Evolutionary conservation across 37 sponge, comb jelly and placozoan species (phyloP).

Genomic region (Halichondria panicea): DNA sequence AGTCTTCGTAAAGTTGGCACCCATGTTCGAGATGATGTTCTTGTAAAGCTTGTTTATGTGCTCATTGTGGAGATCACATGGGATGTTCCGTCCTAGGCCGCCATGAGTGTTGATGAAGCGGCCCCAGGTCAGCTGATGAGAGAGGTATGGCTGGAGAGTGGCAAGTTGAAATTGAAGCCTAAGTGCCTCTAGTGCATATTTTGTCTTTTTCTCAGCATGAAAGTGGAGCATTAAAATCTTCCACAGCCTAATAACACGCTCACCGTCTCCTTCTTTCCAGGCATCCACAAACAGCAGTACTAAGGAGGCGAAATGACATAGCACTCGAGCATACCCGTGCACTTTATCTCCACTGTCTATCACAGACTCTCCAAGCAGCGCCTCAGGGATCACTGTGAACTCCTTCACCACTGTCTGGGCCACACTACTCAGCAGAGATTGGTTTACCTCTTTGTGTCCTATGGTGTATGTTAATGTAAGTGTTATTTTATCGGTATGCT

Average conservation of each 20-base stretch:
- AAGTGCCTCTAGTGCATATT: constrained; percentile 33
- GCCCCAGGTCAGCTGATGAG: constrained; percentile 46
- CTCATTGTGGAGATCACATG: constrained; percentile 34
- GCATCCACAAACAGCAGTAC: constrained; percentile 30
- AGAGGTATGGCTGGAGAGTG: constrained; percentile 9
- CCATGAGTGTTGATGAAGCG: constrained; percentile 48
- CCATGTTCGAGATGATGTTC: constrained; percentile 38
- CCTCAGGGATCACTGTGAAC: too few relatives aligned
- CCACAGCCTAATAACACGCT: constrained; percentile 43
- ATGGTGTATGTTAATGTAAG: too few relatives aligned
- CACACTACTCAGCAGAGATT: too few relatives aligned
- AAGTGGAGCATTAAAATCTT: constrained; percentile 38
- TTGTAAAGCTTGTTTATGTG: constrained; percentile 52
- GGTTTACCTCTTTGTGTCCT: too few relatives aligned
- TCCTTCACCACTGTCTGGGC: too few relatives aligned
- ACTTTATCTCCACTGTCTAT: constrained; percentile 17
- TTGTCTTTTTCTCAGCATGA: not conserved
- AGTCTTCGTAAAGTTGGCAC: constrained; percentile 26
- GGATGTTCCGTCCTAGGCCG: constrained; percentile 41
- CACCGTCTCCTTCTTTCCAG: constrained; percentile 56
- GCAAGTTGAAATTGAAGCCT: constrained; percentile 14
- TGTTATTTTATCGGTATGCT: too few relatives aligned
- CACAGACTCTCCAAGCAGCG: too few relatives aligned
- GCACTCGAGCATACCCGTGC: constrained; percentile 28
- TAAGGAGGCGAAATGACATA: constrained; percentile 38